These are phyloP conservation scores for Ochlodes sylvanus DNA, from an alignment of 2,888 invertebrate genomes.

Conservation along the genomic window DNA sequence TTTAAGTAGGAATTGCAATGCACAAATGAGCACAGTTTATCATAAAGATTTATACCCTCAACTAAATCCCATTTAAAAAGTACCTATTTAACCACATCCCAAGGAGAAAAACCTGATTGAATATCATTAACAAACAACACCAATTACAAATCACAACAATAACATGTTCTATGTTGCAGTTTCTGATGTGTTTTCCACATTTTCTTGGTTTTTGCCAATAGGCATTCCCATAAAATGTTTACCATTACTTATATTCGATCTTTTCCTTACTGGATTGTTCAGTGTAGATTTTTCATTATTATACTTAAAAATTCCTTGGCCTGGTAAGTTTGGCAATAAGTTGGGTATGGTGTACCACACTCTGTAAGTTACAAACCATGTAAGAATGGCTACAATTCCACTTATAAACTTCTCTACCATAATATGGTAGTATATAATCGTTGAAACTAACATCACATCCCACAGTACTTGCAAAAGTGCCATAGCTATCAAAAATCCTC, in stretches of 20 bases:
- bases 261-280: constrained; percentile 63
- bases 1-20: not conserved
- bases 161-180: constrained; percentile 58
- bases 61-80: constrained; percentile 1
- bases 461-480: constrained; percentile 93
- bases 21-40: not conserved
- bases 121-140: constrained; percentile 14
- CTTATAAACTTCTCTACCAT: constrained; percentile 98
- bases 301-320: constrained; percentile 92
- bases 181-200: constrained; percentile 60
- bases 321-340: constrained; percentile 88
- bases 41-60: not conserved
- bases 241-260: constrained; percentile 77
- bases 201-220: constrained; percentile 80
- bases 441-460: constrained; percentile 97
- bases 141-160: not conserved
- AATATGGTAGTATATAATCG: constrained; percentile 97
- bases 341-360: constrained; percentile 89
- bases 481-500: constrained; percentile 90
- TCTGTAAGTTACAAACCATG: constrained; percentile 96
- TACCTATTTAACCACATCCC: not conserved
- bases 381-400: constrained; percentile 92
- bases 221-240: constrained; percentile 93
- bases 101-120: not conserved
- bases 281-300: constrained; percentile 80